A percentile compares a stretch with the other conserved stretches of the same genome.
These are phyloP conservation scores for Fragum fragum DNA, from an alignment of 2,888 invertebrate species.

Conservation along the genomic window DNA sequence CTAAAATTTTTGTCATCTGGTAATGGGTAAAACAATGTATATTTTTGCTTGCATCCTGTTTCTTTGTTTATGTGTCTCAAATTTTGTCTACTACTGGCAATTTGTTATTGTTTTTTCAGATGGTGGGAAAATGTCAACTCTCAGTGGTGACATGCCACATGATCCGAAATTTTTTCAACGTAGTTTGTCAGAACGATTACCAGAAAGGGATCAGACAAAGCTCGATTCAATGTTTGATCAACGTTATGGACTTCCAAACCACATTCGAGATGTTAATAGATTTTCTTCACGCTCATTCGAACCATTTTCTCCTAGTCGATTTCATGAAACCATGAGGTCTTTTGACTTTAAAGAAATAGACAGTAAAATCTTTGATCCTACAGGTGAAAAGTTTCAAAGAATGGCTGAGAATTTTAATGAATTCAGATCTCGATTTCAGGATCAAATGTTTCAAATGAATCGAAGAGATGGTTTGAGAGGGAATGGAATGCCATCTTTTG, in stretches of 20 bases:
- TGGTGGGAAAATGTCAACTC: slow-evolving; percentile 44
- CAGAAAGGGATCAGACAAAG: slow-evolving; percentile 53
- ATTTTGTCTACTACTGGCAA: no score
- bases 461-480: slow-evolving; percentile 49
- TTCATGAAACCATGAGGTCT: slow-evolving; percentile 58
- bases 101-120: no score
- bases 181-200: slow-evolving; percentile 56
- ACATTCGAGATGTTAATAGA: slow-evolving; percentile 62
- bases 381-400: slow-evolving; percentile 64
- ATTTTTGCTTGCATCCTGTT: no score
- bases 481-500: slow-evolving; percentile 46
- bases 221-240: slow-evolving; percentile 62
- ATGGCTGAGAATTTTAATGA: slow-evolving; percentile 69
- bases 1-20: neutral
- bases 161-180: slow-evolving; percentile 61
- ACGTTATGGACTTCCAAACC: slow-evolving; percentile 60
- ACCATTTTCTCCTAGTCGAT: slow-evolving; percentile 62
- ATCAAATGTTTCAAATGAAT: slow-evolving; percentile 55
- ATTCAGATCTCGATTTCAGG: slow-evolving; percentile 62
- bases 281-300: slow-evolving; percentile 58
- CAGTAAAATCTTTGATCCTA: slow-evolving; percentile 53
- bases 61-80: no score
- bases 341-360: slow-evolving; percentile 62
- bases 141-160: slow-evolving; percentile 54
- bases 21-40: neutral